These are phyloP conservation scores for Cheirogaleus medius DNA, from an alignment of 2,113 vertebrate genomes.

Conservation along the genomic window DNA sequence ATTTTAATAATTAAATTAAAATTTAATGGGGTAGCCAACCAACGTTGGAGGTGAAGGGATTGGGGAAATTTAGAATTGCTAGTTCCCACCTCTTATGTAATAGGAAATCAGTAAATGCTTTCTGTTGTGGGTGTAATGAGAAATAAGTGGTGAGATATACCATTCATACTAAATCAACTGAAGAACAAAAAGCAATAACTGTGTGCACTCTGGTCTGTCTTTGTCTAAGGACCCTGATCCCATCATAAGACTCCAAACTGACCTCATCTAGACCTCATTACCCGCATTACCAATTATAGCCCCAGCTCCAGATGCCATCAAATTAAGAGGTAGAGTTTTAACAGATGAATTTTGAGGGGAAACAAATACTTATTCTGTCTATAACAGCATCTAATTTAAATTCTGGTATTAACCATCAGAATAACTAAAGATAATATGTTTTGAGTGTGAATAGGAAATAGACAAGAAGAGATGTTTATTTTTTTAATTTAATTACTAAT, in stretches of 20 bases:
- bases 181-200: neutral
- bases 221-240: neutral
- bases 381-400: neutral
- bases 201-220: neutral
- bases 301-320: too few relatives aligned
- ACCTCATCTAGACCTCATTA: neutral
- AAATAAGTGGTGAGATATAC: neutral
- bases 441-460: neutral
- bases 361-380: neutral
- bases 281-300: too few relatives aligned
- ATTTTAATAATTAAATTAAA: neutral
- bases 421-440: neutral
- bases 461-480: neutral
- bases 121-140: neutral
- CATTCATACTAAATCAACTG: neutral
- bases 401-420: neutral
- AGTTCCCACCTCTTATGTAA: neutral
- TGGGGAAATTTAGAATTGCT: neutral
- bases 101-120: neutral
- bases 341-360: neutral
- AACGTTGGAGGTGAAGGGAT: neutral
- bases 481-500: neutral
- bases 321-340: neutral
- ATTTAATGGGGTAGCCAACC: accelerated
- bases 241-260: too few relatives aligned